Conservation (phyloP, 2,113 vertebrate species). For the Picathartes gymnocephalus region DNA sequence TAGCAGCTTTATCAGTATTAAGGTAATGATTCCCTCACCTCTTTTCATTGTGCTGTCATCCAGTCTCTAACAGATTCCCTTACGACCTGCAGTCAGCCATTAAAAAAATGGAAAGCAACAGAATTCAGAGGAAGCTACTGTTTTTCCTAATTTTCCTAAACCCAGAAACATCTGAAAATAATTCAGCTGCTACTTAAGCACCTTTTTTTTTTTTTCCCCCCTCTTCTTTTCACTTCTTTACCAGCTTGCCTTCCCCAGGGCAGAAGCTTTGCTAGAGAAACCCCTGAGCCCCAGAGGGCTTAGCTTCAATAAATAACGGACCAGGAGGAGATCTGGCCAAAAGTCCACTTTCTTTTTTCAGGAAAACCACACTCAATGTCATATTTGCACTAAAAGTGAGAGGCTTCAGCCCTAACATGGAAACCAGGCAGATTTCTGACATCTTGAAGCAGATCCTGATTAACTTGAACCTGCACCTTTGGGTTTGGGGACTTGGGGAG, state of each 20-base stretch:
- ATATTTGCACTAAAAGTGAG: background rate
- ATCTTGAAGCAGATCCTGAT: background rate
- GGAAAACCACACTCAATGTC: background rate
- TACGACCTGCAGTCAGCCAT: background rate
- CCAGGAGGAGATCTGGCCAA: background rate
- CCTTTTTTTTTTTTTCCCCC: background rate
- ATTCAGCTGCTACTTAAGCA: background rate
- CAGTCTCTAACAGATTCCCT: background rate
- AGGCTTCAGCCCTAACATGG: background rate
- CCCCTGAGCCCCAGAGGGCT: background rate
- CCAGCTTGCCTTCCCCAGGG: background rate
- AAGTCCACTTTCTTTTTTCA: background rate
- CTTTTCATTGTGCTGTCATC: background rate
- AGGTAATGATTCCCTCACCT: conserved; percentile 11
- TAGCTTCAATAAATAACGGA: background rate
- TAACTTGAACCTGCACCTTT: background rate
- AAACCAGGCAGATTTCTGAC: background rate
- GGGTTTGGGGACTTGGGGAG: background rate
- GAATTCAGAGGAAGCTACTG: background rate
- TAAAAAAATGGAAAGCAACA: background rate
- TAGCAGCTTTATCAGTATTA: conserved; percentile 43
- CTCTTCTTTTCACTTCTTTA: background rate
- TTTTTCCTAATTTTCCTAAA: background rate
- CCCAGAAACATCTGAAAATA: background rate
- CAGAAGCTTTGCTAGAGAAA: background rate